Conservation (phyloP, 2,113 vertebrate species). For the Riparia riparia region DNA sequence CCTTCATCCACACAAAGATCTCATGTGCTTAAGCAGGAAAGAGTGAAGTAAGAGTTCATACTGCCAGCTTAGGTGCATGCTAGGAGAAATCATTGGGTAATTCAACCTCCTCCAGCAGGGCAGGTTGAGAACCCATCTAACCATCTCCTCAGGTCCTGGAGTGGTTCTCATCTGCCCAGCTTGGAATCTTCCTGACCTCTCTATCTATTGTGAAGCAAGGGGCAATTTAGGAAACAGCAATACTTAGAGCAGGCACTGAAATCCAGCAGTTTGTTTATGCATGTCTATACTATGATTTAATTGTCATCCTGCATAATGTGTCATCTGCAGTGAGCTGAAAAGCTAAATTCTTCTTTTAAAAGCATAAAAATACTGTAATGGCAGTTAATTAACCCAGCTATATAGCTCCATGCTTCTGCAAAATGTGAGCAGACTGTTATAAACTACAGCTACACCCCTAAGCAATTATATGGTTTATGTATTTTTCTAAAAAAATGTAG, state of each 20-base stretch:
- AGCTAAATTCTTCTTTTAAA: background rate
- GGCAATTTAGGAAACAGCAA: background rate
- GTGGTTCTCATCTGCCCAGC: background rate
- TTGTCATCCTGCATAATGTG: background rate
- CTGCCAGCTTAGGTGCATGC: background rate
- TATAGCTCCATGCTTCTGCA: background rate
- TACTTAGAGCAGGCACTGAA: background rate
- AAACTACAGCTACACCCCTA: background rate
- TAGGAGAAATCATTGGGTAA: background rate
- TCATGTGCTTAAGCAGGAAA: background rate
- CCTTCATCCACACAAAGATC: background rate
- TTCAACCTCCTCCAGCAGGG: background rate
- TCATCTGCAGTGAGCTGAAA: background rate
- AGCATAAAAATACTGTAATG: background rate
- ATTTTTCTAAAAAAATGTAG: background rate
- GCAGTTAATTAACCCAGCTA: background rate
- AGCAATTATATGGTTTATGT: background rate
- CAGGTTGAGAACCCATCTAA: background rate
- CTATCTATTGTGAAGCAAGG: background rate
- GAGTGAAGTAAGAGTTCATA: background rate
- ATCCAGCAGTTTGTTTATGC: background rate
- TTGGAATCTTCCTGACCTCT: background rate
- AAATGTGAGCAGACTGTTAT: background rate
- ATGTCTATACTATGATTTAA: background rate
- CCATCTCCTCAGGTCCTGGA: background rate